These are phyloP conservation scores for Oxystoma pomonae DNA, from an alignment of 2,888 invertebrate species.

Conservation along the genomic window DNA sequence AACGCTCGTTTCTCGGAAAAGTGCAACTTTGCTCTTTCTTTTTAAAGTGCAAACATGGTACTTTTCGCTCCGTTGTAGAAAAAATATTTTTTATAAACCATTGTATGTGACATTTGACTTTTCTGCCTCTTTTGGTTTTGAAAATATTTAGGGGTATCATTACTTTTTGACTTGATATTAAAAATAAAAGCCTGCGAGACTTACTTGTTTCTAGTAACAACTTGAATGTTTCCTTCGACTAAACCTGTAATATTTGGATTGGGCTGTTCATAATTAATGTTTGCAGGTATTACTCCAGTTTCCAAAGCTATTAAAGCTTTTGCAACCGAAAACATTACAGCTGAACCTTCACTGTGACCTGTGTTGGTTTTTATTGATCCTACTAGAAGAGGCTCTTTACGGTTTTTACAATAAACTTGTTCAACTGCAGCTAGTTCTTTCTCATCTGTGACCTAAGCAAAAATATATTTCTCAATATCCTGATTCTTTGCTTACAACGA, in stretches of 20 bases:
- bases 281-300: slow-evolving; percentile 79
- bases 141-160: too few species aligned
- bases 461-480: too few species aligned
- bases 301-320: slow-evolving; percentile 93
- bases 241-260: slow-evolving; percentile 88
- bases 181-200: not conserved
- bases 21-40: too few species aligned
- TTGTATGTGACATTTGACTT: too few species aligned
- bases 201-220: slow-evolving; percentile 70
- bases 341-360: slow-evolving; percentile 94
- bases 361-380: slow-evolving; percentile 97
- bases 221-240: slow-evolving; percentile 71
- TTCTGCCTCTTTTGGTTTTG: too few species aligned
- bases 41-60: too few species aligned
- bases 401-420: slow-evolving; percentile 80
- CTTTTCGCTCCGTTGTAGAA: too few species aligned
- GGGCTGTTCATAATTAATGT: slow-evolving; percentile 82
- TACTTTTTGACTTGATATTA: too few species aligned
- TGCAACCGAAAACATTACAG: slow-evolving; percentile 82
- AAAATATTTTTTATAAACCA: too few species aligned
- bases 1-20: too few species aligned
- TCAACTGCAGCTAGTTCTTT: slow-evolving; percentile 92
- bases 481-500: too few species aligned
- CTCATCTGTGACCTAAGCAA: slow-evolving; percentile 40
- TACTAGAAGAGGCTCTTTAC: slow-evolving; percentile 74